phyloP scores from a whole-genome alignment of 2,888 invertebrate species.

The Agrochola macilenta region DNA sequence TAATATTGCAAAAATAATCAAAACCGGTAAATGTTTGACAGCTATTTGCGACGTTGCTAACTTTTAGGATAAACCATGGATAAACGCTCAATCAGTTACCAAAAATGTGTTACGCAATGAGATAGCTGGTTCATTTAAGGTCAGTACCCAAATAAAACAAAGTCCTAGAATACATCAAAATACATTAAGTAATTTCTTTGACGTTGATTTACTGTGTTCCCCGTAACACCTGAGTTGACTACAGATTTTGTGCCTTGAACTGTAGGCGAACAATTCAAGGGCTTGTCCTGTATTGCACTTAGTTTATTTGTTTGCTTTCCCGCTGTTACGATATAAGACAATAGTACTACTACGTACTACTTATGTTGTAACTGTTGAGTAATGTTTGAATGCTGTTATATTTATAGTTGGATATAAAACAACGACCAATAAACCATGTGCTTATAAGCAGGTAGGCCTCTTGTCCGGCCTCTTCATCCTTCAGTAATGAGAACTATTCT shows the following conservation, averaged over 20 bases:
- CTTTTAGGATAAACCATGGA: too few species aligned
- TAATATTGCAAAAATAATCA: too few species aligned
- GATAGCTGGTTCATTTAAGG: too few species aligned
- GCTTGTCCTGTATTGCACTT: constrained; percentile 44
- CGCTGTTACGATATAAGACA: constrained; percentile 12
- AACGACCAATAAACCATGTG: neutral
- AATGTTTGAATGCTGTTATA: neutral
- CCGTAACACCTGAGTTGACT: constrained; percentile 36
- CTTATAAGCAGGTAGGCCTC: too few species aligned
- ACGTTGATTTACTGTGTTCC: constrained; percentile 28
- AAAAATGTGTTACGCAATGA: too few species aligned
- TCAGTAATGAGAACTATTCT: too few species aligned
- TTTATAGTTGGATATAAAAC: neutral
- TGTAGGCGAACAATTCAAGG: constrained; percentile 42
- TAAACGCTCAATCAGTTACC: too few species aligned
- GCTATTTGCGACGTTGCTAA: too few species aligned
- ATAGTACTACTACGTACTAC: constrained; percentile 5
- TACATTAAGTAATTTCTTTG: constrained; percentile 8
- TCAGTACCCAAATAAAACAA: neutral
- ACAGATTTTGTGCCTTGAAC: constrained; percentile 46
- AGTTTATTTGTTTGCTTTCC: constrained; percentile 25
- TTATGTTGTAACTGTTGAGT: neutral
- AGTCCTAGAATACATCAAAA: constrained; percentile 6
- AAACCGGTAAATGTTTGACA: too few species aligned
- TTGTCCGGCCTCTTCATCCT: neutral